Base-by-base conservation (phyloP, 2,797 vertebrate species). In the Anas bahamensis region DNA sequence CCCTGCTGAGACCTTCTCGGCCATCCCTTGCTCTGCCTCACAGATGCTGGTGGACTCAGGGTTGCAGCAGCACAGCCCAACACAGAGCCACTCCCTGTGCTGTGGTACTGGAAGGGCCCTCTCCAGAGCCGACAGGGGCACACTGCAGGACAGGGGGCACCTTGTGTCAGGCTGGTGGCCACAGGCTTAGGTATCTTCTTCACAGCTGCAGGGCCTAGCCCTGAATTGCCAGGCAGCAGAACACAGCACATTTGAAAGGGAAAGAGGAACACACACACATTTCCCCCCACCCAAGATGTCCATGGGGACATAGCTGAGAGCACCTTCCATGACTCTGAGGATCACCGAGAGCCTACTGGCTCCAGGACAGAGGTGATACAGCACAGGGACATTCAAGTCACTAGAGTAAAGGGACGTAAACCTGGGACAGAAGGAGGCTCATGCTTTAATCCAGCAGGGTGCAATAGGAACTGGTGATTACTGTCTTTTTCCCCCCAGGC, bases 1-100 rank as follows among this genome's bases (percentile, higher is more conserved):
- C 16, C 26, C 12, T 6, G 0, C 42, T 3, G 35, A 24, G 19
- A 11, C 6, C 3, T 3, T 5, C 33, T 12, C 29, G 4, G n/a
- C 6, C 53, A 4, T 3, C 7, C 1, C 7, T 22, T 18, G 48
- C 39, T 35, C 37, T 29, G 37, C 15, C 26, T 44, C 57, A 39
- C 4, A 4, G 26, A 46, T 10, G 52, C 37, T 24, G 11, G 24
- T 8, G 4, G 8, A 6, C 6, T 10, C 16, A 13, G 18, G 22
- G 57, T 35, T 63, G 46, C 17, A 1, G 13, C 41, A 48, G 41
- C 23, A 6, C 48, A 26, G 31, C 31, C 60, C 14, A 15, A 76
- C 26, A n/a, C 1, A 5, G 46, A 41, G 48, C 35, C 11, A 5
- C 11, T 15, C 31, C 17, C 6, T 10, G 23, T 10, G 12, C 46